Evolutionary conservation across 2,888 invertebrate species (phyloP), one percentile per base, ranked within the genome.

Genomic region (Anagyrus pseudococci): DNA sequence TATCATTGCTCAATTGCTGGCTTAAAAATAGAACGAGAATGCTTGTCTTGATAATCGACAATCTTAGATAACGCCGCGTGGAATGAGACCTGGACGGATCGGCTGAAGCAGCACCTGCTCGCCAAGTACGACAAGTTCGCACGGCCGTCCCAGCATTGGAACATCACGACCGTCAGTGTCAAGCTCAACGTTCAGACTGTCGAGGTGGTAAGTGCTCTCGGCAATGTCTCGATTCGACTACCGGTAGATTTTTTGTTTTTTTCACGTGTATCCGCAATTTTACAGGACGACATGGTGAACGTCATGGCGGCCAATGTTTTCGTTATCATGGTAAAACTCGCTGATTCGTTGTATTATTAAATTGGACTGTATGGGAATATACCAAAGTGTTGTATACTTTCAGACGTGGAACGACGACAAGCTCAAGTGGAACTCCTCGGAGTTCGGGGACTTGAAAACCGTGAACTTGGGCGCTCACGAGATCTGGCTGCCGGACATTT

Each of bases 321-420:
- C 62, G 49, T 62, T 3, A n/a, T 54, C 10, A 65, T 65, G 67
- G 67, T 67, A 67, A 60, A 40, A 29, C 29, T 29, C 10, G 10
- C 29, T 7, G 29, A 10, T 29, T 7, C 29, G 6, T 49, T 49
- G 4, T 49, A 48, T 33, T 17, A 10, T n/a, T n/a, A n/a, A n/a
- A n/a, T 10, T 6, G 10, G 15, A 41, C 17, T 20, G 46, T 50
- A 50, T 15, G 10, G 37, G 33, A 4, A 29, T 10, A 10, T 29
- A 29, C 29, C 10, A 10, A 29, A 29, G 4, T 10, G 29, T 29
- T 29, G 29, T 29, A 10, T 29, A 29, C 29, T 17, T 3, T 10
- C 78, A 93, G 93, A 75, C 74, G n/a, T 93, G 93, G 93, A 79
- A 77, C 44, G 93, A 93, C 75, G 85, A 86, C n/a, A 88, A 90